A percentile compares a stretch with the other conserved stretches of the same genome.
Conservation (phyloP, 2,888 invertebrate species). For the Ectemnius cavifrons region DNA sequence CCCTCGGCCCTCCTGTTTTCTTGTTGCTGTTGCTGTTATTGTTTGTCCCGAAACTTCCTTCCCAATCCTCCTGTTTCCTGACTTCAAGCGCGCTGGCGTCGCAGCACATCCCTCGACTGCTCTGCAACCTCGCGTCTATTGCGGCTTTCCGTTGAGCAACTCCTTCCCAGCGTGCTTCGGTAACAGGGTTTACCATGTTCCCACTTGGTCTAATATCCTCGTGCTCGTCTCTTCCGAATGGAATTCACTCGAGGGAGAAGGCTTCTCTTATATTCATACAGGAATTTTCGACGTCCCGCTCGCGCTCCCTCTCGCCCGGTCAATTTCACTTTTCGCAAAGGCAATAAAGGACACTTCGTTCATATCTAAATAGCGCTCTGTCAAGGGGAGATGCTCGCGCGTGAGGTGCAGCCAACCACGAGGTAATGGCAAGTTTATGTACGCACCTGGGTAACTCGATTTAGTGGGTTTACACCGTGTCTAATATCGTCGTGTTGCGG, state of each 20-base stretch:
- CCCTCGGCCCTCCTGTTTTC: conserved; percentile 29
- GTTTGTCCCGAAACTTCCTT: conserved; percentile 59
- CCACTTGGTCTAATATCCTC: conserved; percentile 45
- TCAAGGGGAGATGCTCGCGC: background rate
- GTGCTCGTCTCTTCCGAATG: conserved; percentile 19
- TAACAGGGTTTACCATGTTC: conserved; percentile 53
- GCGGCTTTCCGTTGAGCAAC: conserved; percentile 51
- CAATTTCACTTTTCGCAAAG: no score
- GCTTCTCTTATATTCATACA: background rate
- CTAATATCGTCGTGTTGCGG: conserved; percentile 43
- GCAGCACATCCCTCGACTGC: conserved; percentile 34
- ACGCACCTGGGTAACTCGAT: conserved; percentile 37
- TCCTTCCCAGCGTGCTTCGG: conserved; percentile 57
- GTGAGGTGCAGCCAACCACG: conserved; percentile 11
- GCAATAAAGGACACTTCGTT: no score
- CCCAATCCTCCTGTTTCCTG: conserved; percentile 36
- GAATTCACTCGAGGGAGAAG: conserved; percentile 23
- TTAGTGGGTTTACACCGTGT: conserved; percentile 43
- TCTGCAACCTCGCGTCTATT: conserved; percentile 47
- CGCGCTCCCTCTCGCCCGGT: no score
- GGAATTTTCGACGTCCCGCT: no score
- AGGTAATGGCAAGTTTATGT: conserved; percentile 22
- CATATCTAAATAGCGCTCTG: no score
- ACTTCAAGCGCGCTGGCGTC: conserved; percentile 9
- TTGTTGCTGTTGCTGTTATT: conserved; percentile 57